These are phyloP conservation scores for Toxotes jaculatrix DNA, from an alignment of 2,113 vertebrate species.

Conservation along the genomic window DNA sequence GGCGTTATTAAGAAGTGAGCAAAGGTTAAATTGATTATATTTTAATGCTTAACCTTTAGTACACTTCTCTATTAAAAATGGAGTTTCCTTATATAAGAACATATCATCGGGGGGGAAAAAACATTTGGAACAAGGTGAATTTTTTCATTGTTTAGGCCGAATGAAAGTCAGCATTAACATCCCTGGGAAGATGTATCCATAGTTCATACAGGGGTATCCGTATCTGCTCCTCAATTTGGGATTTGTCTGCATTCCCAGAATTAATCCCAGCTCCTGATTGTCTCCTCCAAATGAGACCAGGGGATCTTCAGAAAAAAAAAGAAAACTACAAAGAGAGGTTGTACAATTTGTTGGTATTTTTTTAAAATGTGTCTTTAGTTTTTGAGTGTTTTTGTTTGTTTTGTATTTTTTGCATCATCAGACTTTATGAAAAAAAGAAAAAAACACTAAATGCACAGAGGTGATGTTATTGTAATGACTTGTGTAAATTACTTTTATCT, in stretches of 20 bases:
- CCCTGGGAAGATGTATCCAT: conserved; percentile 52
- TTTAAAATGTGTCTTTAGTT: conserved; percentile 70
- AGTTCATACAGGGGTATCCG: conserved; percentile 39
- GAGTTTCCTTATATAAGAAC: neutral
- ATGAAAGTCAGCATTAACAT: conserved; percentile 13
- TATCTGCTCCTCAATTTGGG: conserved; percentile 51
- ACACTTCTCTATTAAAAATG: neutral
- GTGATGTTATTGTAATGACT: conserved; percentile 83
- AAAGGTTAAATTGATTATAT: conserved; percentile 8
- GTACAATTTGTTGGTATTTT: conserved; percentile 81
- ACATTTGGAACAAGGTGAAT: neutral
- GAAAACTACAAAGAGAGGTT: conserved; percentile 51
- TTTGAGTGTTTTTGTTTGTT: conserved; percentile 74
- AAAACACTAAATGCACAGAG: conserved; percentile 78
- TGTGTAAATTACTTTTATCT: conserved; percentile 81
- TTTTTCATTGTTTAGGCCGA: conserved; percentile 20
- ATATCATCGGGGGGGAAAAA: neutral
- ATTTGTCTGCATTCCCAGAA: conserved; percentile 53
- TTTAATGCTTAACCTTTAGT: neutral
- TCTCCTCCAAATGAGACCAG: conserved; percentile 43
- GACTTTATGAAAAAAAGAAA: conserved; percentile 63
- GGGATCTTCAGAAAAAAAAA: conserved; percentile 31
- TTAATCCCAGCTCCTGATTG: conserved; percentile 28
- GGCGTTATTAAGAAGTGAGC: conserved; percentile 10
- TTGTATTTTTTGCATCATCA: conserved; percentile 70